Conservation (phyloP, 2,113 vertebrate genomes). For the Spea multiplicata region DNA sequence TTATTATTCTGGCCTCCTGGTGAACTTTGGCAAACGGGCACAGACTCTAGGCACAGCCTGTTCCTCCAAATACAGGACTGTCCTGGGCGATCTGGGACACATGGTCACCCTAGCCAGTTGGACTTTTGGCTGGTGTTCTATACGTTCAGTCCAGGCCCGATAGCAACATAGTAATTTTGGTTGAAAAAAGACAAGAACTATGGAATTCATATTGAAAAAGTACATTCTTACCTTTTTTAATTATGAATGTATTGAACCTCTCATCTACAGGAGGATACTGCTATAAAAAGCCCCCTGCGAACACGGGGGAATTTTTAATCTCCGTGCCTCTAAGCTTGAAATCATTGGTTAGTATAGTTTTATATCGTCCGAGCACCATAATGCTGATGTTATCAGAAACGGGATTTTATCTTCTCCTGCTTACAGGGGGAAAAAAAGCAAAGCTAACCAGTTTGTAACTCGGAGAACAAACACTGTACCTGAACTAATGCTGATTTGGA, state of each 20-base stretch:
- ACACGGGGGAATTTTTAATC: slow-evolving; percentile 9
- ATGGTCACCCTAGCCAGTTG: too few relatives aligned
- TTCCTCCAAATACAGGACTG: too few relatives aligned
- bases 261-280: slow-evolving; percentile 23
- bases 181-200: too few relatives aligned
- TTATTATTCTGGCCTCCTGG: too few relatives aligned
- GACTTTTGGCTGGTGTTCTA: too few relatives aligned
- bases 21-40: too few relatives aligned
- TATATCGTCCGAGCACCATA: not conserved
- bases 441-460: slow-evolving; percentile 21
- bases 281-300: slow-evolving; percentile 22
- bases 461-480: slow-evolving; percentile 25
- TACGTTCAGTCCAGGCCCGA: too few relatives aligned
- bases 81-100: too few relatives aligned
- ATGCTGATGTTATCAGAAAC: not conserved
- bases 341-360: not conserved
- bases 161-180: too few relatives aligned
- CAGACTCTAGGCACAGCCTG: too few relatives aligned
- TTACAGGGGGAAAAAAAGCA: slow-evolving; percentile 5
- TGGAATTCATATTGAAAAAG: too few relatives aligned
- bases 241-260: not conserved
- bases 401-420: slow-evolving; percentile 1
- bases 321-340: not conserved
- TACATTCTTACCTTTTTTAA: too few relatives aligned
- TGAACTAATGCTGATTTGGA: slow-evolving; percentile 13